Conservation (phyloP, 23 tunicate species). For the Halocynthia aurantium region DNA sequence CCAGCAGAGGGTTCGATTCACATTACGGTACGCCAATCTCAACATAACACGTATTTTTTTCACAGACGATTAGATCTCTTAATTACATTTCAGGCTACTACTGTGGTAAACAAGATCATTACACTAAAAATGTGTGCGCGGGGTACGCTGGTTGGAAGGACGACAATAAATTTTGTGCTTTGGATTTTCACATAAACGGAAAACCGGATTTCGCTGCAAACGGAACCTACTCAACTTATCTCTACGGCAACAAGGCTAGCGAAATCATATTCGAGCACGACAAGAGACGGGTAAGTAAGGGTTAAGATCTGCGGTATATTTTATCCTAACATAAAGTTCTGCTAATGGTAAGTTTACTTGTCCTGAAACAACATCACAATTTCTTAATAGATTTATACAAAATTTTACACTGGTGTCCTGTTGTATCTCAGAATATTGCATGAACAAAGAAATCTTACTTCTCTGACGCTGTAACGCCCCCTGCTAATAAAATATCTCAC, state of each 20-base stretch:
- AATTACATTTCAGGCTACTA: slow-evolving; percentile 44
- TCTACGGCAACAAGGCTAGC: slow-evolving; percentile 50
- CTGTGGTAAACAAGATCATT: slow-evolving; percentile 93
- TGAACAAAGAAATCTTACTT: too few species aligned
- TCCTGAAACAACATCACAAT: too few species aligned
- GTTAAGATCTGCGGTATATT: too few species aligned
- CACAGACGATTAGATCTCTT: neutral
- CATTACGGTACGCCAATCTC: slow-evolving; percentile 52
- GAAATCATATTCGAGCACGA: slow-evolving; percentile 47
- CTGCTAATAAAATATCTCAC: too few species aligned
- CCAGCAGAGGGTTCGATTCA: slow-evolving; percentile 81
- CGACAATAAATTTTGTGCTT: slow-evolving; percentile 41
- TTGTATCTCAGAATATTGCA: too few species aligned
- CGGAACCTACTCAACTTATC: slow-evolving; percentile 84
- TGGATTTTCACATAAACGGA: slow-evolving; percentile 75
- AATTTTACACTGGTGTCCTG: too few species aligned
- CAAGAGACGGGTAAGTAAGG: slow-evolving; percentile 11
- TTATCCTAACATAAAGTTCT: too few species aligned
- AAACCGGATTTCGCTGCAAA: slow-evolving; percentile 52
- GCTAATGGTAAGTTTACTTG: too few species aligned
- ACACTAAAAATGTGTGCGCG: slow-evolving; percentile 51
- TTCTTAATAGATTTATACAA: too few species aligned
- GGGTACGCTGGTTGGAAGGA: slow-evolving; percentile 29
- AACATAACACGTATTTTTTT: neutral
- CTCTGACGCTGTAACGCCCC: too few species aligned